Conservation (phyloP, 2,888 invertebrate genomes). For the Sphinx pinastri region DNA sequence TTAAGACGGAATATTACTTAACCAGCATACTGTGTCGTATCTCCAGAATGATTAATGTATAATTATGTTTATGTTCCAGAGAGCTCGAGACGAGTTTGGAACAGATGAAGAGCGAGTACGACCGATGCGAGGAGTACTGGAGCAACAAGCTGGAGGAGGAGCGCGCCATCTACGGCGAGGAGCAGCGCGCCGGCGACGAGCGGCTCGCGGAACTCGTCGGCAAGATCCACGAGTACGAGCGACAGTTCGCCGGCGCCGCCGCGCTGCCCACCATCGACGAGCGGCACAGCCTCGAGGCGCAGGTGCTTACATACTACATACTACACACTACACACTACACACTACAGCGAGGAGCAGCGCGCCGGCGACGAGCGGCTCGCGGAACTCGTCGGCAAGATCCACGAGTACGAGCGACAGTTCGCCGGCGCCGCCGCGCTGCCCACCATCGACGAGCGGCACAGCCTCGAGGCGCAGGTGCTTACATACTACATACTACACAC, state of each 20-base stretch:
- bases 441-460: too few species aligned
- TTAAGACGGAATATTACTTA: neutral
- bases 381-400: too few species aligned
- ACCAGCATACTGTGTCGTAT: neutral
- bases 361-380: too few species aligned
- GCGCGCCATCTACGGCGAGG: slow-evolving; percentile 88
- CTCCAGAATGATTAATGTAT: neutral
- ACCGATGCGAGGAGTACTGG: slow-evolving; percentile 95
- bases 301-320: slow-evolving; percentile 64
- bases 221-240: slow-evolving; percentile 92
- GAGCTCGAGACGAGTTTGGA: slow-evolving; percentile 90
- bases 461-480: too few species aligned
- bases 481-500: too few species aligned
- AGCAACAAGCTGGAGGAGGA: slow-evolving; percentile 90
- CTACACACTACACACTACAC: too few species aligned
- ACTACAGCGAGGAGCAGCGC: too few species aligned
- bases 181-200: slow-evolving; percentile 90
- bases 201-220: slow-evolving; percentile 89
- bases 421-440: too few species aligned
- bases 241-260: slow-evolving; percentile 81
- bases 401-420: too few species aligned
- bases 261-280: slow-evolving; percentile 91
- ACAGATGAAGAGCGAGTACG: slow-evolving; percentile 90
- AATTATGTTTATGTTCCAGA: slow-evolving; percentile 62
- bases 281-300: slow-evolving; percentile 68